These are phyloP conservation scores for Ahaetulla prasina DNA, from an alignment of 2,113 vertebrate genomes.

Conservation along the genomic window DNA sequence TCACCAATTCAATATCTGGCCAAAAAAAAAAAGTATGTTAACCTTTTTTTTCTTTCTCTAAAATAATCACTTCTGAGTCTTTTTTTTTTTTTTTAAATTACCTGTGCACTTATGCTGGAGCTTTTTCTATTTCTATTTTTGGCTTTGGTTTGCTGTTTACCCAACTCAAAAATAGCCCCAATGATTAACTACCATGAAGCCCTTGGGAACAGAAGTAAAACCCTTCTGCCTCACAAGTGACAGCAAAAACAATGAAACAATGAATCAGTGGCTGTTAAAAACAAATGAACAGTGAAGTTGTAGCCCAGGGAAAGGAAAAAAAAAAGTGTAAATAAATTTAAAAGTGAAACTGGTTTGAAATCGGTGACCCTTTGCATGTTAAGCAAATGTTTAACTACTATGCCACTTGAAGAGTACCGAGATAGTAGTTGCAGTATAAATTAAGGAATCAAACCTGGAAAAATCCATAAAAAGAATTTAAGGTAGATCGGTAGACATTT, in stretches of 20 bases:
- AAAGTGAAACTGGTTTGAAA: background rate
- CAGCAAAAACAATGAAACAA: background rate
- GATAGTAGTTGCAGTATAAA: background rate
- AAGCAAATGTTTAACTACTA: background rate
- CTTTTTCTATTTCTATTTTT: background rate
- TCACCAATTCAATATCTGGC: background rate
- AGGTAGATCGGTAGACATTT: background rate
- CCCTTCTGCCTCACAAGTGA: background rate
- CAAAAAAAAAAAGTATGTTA: background rate
- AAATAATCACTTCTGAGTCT: background rate
- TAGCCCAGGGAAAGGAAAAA: background rate
- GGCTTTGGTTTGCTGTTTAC: background rate
- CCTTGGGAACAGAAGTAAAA: background rate
- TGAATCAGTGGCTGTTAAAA: background rate
- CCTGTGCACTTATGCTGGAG: background rate
- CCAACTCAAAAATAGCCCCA: background rate
- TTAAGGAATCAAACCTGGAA: background rate
- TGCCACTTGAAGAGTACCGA: background rate
- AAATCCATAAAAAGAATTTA: background rate
- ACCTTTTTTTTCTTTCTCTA: background rate
- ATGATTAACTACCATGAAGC: background rate
- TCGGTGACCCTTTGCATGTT: background rate
- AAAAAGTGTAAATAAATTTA: background rate
- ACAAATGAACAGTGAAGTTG: background rate
- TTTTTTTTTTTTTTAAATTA: background rate